Evolutionary conservation across 1,140 invertebrate genomes (phyloP).

Genomic region (Drosophila subobscura): DNA sequence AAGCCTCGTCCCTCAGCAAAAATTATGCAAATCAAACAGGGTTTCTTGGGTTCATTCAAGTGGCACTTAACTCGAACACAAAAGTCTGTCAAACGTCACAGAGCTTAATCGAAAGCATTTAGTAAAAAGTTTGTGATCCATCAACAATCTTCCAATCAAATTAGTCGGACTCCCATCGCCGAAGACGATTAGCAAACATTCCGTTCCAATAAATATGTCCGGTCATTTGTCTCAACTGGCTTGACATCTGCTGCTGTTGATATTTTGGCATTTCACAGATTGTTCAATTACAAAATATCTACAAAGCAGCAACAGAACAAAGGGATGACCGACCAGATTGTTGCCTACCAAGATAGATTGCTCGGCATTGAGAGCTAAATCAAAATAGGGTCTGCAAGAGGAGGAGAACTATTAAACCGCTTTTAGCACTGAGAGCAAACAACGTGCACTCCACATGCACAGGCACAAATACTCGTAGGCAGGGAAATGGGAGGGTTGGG

Average conservation of each 20-base stretch:
- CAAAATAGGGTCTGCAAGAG: conserved; percentile 23
- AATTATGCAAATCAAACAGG: too few relatives aligned
- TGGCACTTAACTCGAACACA: too few relatives aligned
- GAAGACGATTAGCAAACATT: conserved; percentile 28
- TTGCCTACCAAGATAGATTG: conserved; percentile 31
- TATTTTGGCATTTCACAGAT: conserved; percentile 31
- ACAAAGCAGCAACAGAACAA: conserved; percentile 12
- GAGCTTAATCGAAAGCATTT: too few relatives aligned
- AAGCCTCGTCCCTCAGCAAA: too few relatives aligned
- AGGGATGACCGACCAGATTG: conserved; percentile 15
- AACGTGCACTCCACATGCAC: conserved; percentile 1
- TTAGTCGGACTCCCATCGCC: conserved; percentile 1
- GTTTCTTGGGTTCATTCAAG: too few relatives aligned
- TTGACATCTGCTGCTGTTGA: conserved; percentile 44
- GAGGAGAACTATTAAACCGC: conserved; percentile 36
- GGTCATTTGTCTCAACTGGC: conserved; percentile 14
- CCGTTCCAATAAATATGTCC: conserved; percentile 35
- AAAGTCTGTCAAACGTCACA: too few relatives aligned
- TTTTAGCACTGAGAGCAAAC: conserved; percentile 31
- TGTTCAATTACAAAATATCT: conserved; percentile 40
- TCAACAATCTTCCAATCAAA: conserved; percentile 13
- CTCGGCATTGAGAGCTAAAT: conserved; percentile 35
- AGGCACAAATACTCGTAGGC: neutral
- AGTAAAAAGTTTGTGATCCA: neutral
- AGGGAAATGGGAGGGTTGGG: conserved; percentile 8